A percentile compares a stretch with the other conserved stretches of the same genome.
Evolutionary conservation across 2,113 vertebrate species (phyloP).

Genomic region (Anser cygnoides): DNA sequence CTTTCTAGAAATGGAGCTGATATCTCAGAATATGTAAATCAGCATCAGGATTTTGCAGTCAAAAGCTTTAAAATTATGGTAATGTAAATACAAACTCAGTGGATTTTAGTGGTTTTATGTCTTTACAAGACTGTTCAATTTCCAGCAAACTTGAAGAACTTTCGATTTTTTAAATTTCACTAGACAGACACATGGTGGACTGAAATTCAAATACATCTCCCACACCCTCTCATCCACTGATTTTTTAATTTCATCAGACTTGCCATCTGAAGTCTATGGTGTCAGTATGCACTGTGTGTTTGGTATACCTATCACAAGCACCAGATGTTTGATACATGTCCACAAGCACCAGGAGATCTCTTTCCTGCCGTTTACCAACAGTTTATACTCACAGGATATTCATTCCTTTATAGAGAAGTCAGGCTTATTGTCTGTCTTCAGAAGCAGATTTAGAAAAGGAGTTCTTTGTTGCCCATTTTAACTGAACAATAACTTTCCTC

Average conservation of each 20-base stretch:
- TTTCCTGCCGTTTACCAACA: conserved; percentile 42
- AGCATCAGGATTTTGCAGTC: not conserved
- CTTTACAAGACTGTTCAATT: not conserved
- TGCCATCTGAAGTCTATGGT: not conserved
- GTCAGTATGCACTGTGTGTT: not conserved
- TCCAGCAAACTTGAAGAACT: not conserved
- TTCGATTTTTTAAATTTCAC: not conserved
- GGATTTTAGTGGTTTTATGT: not conserved
- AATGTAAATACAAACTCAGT: not conserved
- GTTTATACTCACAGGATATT: conserved; percentile 23
- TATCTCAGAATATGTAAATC: not conserved
- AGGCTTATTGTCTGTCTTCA: not conserved
- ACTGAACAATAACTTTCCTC: not conserved
- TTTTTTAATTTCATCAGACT: not conserved
- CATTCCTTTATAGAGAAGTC: not conserved
- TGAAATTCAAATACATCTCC: not conserved
- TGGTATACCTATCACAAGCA: not conserved
- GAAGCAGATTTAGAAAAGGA: not conserved
- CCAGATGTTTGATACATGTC: conserved; percentile 48
- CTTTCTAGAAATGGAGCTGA: not conserved
- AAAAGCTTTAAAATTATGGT: not conserved
- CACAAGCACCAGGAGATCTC: conserved; percentile 22
- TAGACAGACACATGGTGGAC: not conserved
- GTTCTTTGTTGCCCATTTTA: not conserved
- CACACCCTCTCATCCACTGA: not conserved